Base-by-base conservation (phyloP, 2,888 invertebrate species). In the Drosophila prolongata region DNA sequence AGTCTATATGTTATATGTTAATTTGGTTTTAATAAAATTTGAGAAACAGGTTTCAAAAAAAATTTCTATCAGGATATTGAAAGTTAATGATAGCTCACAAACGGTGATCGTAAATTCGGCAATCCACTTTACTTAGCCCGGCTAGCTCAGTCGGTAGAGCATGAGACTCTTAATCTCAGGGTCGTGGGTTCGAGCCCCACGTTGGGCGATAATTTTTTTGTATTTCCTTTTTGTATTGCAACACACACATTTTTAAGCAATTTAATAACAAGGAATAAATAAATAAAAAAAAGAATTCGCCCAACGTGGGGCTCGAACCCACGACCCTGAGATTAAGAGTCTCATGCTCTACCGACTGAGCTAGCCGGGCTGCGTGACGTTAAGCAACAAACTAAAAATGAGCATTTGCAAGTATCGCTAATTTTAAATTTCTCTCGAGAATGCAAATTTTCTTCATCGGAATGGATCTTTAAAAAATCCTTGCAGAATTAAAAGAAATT, bases 291-390 rank as follows among this genome's bases (percentile, higher is more conserved):
- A 11, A 44, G 14, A 47, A 34, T 2, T 13, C 49, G 87, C 87
- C 85, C 87, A 87, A 85, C 85, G 85, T 87, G 87, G 87, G 87
- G 85, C 87, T 85, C 87, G 85, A 85, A 85, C 87, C 85, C 85
- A 85, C 85, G 85, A 85, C 85, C 85, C 85, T 87, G 84, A 87
- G 78, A 77, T 77, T 77, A 71, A 77, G 77, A 75, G 77, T 75
- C 78, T 84, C 84, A 84, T 84, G 89, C 84, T 84, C 89, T 84
- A 84, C 84, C 84, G 84, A 88, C 84, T 84, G 84, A 84, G 84
- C 84, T 84, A 84, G 84, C 84, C 84, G 84, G 84, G 84, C 83
- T 35, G 1, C 43, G 24, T 57, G 0, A 3, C 2, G 2, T 6
- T 1, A 11, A 1, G 0, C 5, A 1, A 14, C 11, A 16, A 34